Percentiles rank a stretch among this genome's conserved stretches.
These are phyloP conservation scores for Cotesia chilonis DNA, from an alignment of 1,140 invertebrate species.

Conservation along the genomic window DNA sequence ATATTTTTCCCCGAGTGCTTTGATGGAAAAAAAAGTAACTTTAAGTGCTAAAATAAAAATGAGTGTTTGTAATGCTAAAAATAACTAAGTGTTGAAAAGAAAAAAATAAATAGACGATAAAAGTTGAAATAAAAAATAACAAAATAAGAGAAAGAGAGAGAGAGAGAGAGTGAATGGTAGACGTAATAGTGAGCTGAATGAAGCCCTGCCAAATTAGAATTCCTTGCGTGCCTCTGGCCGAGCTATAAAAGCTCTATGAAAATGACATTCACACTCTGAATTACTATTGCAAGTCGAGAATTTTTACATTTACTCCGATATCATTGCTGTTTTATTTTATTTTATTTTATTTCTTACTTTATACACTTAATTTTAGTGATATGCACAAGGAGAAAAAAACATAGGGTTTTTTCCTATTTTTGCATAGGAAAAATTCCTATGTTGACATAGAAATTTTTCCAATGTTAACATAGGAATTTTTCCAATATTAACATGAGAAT, in stretches of 20 bases:
- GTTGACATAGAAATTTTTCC: too few relatives aligned
- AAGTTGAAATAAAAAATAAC: conserved; percentile 14
- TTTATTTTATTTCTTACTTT: conserved; percentile 30
- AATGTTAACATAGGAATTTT: too few relatives aligned
- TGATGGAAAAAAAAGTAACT: too few relatives aligned
- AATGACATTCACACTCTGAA: conserved; percentile 51
- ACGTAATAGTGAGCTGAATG: conserved; percentile 41
- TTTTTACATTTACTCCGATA: conserved; percentile 63
- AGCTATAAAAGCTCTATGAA: conserved; percentile 59
- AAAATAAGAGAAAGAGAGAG: conserved; percentile 22
- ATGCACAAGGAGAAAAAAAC: too few relatives aligned
- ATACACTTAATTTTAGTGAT: conserved; percentile 13
- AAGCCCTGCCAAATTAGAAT: conserved; percentile 45
- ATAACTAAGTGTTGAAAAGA: not conserved
- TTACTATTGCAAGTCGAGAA: conserved; percentile 63
- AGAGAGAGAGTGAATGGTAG: conserved; percentile 28
- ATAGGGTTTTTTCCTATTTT: too few relatives aligned
- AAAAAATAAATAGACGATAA: not conserved
- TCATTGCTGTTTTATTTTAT: conserved; percentile 29
- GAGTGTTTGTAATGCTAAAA: not conserved
- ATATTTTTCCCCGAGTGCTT: too few relatives aligned
- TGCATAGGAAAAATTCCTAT: too few relatives aligned
- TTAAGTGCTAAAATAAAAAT: too few relatives aligned
- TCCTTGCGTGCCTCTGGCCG: conserved; percentile 42
- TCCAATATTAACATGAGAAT: too few relatives aligned